Conservation (phyloP, 2,888 invertebrate species). For the Homarus gammarus region DNA sequence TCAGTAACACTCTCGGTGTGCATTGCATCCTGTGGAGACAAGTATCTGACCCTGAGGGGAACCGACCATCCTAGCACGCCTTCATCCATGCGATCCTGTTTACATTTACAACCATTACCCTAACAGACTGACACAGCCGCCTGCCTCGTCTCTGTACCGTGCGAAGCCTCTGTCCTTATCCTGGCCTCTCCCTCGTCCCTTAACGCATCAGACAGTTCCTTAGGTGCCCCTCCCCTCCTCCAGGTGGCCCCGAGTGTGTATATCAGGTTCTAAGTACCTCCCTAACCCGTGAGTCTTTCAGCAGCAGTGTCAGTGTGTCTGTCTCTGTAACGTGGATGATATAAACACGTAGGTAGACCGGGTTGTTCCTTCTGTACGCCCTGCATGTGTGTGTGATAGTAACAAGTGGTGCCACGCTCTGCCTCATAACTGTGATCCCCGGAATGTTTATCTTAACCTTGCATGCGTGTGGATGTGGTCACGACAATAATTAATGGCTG, state of each 20-base stretch:
- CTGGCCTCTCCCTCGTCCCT: not conserved
- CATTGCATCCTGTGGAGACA: constrained; percentile 58
- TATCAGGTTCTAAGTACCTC: not conserved
- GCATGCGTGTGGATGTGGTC: no score
- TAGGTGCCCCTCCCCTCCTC: not conserved
- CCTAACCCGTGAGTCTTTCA: not conserved
- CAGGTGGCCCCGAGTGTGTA: not conserved
- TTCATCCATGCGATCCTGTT: constrained; percentile 31
- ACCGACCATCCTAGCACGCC: constrained; percentile 34
- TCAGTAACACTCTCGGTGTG: constrained; percentile 62
- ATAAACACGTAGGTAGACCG: not conserved
- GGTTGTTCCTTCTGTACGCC: not conserved
- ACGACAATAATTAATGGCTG: no score
- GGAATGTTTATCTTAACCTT: no score
- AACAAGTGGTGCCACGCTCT: no score
- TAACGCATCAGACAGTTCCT: not conserved
- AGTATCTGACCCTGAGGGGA: constrained; percentile 29
- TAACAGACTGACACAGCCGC: not conserved
- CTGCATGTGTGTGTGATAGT: constrained; percentile 14
- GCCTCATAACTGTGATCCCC: no score
- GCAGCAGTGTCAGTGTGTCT: not conserved
- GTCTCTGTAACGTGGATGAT: not conserved
- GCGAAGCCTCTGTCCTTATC: not conserved
- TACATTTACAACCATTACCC: constrained; percentile 23
- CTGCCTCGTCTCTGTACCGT: not conserved